Evolutionary conservation across 2,113 vertebrate species (phyloP).

Genomic region (Mustela nigripes): DNA sequence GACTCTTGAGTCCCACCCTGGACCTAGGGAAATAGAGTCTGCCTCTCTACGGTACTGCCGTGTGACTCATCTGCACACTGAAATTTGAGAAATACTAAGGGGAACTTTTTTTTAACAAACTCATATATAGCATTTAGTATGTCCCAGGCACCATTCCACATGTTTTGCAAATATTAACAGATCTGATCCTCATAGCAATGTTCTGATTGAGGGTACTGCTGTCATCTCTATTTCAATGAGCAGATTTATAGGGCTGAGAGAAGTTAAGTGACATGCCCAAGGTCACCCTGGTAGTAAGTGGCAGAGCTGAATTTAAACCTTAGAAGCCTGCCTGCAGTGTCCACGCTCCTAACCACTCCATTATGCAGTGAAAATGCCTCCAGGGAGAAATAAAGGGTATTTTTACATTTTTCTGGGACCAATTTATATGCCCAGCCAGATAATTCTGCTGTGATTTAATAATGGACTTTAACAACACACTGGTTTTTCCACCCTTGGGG

Average conservation of each 20-base stretch:
- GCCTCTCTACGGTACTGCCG: not conserved
- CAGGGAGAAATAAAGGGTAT: not conserved
- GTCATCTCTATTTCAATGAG: not conserved
- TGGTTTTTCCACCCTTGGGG: not conserved
- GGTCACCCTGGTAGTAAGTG: not conserved
- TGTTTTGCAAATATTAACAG: not conserved
- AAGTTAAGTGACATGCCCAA: not conserved
- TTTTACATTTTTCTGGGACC: not conserved
- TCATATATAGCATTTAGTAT: not conserved
- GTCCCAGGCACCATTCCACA: not conserved
- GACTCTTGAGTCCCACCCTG: not conserved
- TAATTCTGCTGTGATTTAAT: not conserved
- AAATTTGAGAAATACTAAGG: slow-evolving; percentile 5
- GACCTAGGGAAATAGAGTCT: not conserved
- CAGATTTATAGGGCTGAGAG: not conserved
- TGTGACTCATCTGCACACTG: not conserved
- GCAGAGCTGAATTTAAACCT: not conserved
- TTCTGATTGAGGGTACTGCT: not conserved
- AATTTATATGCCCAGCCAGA: not conserved
- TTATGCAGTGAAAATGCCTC: not conserved
- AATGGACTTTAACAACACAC: not conserved
- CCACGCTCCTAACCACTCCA: not conserved
- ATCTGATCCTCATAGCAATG: not conserved
- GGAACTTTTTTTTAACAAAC: not conserved
- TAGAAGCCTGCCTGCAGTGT: not conserved